Conservation (phyloP, 1,140 invertebrate species). For the Drosophila serrata region DNA sequence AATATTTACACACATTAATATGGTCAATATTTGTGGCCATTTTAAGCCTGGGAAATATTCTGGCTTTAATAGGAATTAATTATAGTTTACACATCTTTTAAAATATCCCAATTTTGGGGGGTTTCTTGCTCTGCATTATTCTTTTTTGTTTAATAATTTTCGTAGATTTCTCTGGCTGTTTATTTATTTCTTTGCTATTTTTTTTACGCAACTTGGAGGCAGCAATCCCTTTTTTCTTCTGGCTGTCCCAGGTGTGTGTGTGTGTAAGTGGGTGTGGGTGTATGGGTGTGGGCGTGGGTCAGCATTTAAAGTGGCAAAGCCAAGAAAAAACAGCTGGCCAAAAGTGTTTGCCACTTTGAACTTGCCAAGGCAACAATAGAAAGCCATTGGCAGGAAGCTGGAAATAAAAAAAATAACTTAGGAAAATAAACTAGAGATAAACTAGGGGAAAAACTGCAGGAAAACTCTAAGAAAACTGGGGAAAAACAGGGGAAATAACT, state of each 20-base stretch:
- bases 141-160: constrained; percentile 71
- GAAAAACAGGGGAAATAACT: background rate
- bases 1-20: background rate
- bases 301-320: constrained; percentile 35
- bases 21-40: background rate
- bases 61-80: background rate
- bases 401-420: background rate
- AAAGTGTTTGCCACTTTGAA: constrained; percentile 62
- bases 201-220: constrained; percentile 48
- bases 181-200: constrained; percentile 32
- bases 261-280: constrained; percentile 14
- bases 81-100: background rate
- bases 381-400: constrained; percentile 42
- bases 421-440: background rate
- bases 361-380: constrained; percentile 49
- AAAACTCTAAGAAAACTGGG: background rate
- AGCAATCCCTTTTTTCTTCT: constrained; percentile 56
- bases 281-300: constrained; percentile 31
- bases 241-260: constrained; percentile 20
- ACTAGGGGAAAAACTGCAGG: background rate
- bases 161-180: constrained; percentile 22
- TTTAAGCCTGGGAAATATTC: constrained; percentile 1
- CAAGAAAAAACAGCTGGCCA: constrained; percentile 54
- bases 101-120: too few relatives aligned
- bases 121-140: background rate